Evolutionary conservation across 1,140 invertebrate genomes (phyloP).

Genomic region (Gonatopus flavifemur): DNA sequence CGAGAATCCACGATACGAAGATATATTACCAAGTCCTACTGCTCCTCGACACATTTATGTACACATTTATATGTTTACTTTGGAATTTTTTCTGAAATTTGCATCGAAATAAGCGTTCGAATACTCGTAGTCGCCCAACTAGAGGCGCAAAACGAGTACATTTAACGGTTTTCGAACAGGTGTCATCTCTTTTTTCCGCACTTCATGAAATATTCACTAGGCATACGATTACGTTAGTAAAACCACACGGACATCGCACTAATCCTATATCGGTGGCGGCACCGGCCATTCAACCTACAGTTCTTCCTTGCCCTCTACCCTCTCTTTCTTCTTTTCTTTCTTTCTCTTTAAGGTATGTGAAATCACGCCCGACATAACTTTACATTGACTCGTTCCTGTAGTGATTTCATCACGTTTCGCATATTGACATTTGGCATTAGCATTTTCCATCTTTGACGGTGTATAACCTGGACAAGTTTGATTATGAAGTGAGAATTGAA

Average conservation of each 20-base stretch:
- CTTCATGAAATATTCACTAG: conserved; percentile 53
- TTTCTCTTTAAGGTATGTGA: no score
- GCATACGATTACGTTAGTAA: conserved; percentile 39
- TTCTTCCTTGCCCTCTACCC: conserved; percentile 1
- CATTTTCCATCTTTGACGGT: conserved; percentile 9
- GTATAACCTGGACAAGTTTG: no score
- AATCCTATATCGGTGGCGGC: conserved; percentile 29
- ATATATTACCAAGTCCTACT: no score
- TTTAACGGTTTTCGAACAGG: conserved; percentile 50
- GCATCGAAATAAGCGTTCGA: conserved; percentile 45
- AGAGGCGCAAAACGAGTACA: conserved; percentile 37
- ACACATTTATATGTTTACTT: no score
- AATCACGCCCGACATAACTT: conserved; percentile 35
- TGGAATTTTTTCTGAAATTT: conserved; percentile 40
- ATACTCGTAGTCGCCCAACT: conserved; percentile 22
- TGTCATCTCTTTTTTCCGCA: conserved; percentile 50
- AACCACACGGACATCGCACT: no score
- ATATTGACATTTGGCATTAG: conserved; percentile 23
- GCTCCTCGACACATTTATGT: no score
- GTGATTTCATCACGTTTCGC: no score
- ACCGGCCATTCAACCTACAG: conserved; percentile 19
- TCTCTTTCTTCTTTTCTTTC: no score
- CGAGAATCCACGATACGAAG: no score
- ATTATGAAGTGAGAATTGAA: no score
- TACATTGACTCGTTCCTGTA: conserved; percentile 23